These are phyloP conservation scores for Sceloporus undulatus DNA, from an alignment of 2,113 vertebrate species.

Conservation along the genomic window DNA sequence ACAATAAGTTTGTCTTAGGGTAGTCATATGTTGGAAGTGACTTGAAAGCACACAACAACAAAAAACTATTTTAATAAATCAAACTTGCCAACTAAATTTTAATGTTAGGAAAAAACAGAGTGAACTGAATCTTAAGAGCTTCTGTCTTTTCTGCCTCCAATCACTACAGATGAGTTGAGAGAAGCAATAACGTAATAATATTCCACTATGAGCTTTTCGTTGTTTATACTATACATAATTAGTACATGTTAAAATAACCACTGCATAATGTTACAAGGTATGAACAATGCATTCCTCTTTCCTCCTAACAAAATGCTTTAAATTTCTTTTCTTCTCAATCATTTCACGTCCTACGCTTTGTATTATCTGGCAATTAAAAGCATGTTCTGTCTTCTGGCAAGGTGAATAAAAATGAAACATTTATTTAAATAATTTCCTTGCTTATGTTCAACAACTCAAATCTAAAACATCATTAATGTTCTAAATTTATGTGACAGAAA, in stretches of 20 bases:
- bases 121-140: neutral
- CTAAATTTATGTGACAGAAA: conserved; percentile 80
- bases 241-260: conserved; percentile 30
- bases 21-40: too few relatives aligned
- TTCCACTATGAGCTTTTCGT: neutral
- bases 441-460: conserved; percentile 76
- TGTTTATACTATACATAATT: neutral
- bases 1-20: too few relatives aligned
- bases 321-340: conserved; percentile 54
- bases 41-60: too few relatives aligned
- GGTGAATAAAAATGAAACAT: conserved; percentile 81
- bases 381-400: conserved; percentile 70
- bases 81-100: too few relatives aligned
- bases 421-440: conserved; percentile 78
- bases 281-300: conserved; percentile 28
- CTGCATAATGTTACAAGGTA: conserved; percentile 10
- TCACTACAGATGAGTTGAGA: neutral
- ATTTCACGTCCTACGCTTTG: conserved; percentile 53
- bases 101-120: neutral
- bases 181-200: neutral
- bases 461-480: conserved; percentile 78
- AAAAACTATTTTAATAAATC: too few relatives aligned
- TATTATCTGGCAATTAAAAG: conserved; percentile 70
- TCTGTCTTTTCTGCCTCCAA: conserved; percentile 30
- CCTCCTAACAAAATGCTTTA: conserved; percentile 47